Evolutionary conservation across 2,888 invertebrate genomes (phyloP).

Genomic region (Plebejus argus): DNA sequence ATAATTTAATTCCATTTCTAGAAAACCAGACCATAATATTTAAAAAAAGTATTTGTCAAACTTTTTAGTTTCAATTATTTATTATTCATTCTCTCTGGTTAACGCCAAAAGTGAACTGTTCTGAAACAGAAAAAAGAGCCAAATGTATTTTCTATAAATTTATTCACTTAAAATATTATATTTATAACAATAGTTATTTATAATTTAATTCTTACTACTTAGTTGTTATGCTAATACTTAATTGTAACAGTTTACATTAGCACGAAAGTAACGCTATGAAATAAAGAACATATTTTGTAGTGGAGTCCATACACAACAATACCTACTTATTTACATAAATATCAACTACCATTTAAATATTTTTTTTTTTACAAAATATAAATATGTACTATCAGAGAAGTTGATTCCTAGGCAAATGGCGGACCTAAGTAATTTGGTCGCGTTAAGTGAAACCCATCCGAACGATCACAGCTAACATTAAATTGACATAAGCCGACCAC

Average conservation of each 20-base stretch:
- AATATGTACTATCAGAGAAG: too few species aligned
- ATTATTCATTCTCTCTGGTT: not conserved
- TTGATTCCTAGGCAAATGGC: too few species aligned
- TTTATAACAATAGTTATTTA: conserved; percentile 7
- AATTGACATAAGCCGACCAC: too few species aligned
- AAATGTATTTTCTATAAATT: conserved; percentile 7
- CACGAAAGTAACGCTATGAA: not conserved
- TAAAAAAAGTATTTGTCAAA: too few species aligned
- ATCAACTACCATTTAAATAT: not conserved
- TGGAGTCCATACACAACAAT: not conserved
- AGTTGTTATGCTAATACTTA: not conserved
- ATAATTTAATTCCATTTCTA: too few species aligned
- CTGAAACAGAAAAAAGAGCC: not conserved
- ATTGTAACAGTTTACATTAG: not conserved
- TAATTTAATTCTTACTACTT: not conserved
- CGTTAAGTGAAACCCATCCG: too few species aligned
- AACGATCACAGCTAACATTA: too few species aligned
- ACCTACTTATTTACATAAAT: not conserved
- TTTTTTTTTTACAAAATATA: not conserved
- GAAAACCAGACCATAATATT: too few species aligned
- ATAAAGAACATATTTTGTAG: not conserved
- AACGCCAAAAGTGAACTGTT: not conserved
- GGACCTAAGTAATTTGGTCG: too few species aligned
- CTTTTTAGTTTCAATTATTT: too few species aligned
- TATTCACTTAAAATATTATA: conserved; percentile 7